phyloP scores from a whole-genome alignment of 2,113 vertebrate genomes.

The Baryphthengus martii region DNA sequence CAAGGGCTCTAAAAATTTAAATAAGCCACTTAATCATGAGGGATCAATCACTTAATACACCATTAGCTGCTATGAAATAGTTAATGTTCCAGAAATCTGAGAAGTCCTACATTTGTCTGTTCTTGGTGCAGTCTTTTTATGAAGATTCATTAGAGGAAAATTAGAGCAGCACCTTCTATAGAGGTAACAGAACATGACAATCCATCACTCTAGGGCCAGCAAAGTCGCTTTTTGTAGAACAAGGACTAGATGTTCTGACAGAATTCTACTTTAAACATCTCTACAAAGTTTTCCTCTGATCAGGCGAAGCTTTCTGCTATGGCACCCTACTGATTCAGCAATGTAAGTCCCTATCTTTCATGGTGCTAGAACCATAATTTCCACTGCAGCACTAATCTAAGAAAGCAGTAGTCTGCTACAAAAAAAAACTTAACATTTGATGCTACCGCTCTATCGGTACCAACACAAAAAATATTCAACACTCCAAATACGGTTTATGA shows the following conservation, averaged over 20 bases:
- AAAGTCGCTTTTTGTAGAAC: neutral
- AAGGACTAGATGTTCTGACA: neutral
- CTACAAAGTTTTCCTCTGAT: neutral
- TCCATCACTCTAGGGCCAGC: neutral
- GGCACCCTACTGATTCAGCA: neutral
- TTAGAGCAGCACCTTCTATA: neutral
- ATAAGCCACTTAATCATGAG: slow-evolving; percentile 31
- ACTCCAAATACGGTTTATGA: neutral
- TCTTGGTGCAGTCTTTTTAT: slow-evolving; percentile 31
- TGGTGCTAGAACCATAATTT: neutral
- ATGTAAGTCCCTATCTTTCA: neutral
- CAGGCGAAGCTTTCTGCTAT: neutral
- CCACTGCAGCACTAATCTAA: neutral
- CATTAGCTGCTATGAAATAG: slow-evolving; percentile 61
- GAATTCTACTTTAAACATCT: neutral
- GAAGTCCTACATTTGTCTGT: slow-evolving; percentile 55
- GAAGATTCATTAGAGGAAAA: neutral
- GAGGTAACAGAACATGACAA: neutral
- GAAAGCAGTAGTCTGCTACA: neutral
- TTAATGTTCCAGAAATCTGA: neutral
- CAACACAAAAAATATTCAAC: neutral
- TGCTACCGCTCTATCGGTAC: neutral
- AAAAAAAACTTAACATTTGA: neutral
- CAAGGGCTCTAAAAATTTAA: slow-evolving; percentile 51
- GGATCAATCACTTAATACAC: slow-evolving; percentile 41